A percentile compares a stretch with the other conserved stretches of the same genome.
Evolutionary conservation across 2,797 vertebrate species (phyloP).

Genomic region (Sebastes nivosus): DNA sequence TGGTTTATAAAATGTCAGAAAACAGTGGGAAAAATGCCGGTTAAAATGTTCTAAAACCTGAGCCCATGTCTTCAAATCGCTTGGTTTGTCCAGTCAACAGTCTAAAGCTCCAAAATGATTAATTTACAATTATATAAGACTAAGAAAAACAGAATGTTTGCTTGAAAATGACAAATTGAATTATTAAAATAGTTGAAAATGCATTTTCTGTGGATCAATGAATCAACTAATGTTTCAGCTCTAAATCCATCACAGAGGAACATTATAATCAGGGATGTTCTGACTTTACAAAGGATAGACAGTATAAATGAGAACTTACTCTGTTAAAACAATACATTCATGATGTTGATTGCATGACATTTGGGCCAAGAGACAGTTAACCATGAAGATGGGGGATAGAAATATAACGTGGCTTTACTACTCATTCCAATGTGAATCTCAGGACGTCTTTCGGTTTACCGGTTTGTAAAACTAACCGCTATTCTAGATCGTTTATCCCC

Average conservation of each 20-base stretch:
- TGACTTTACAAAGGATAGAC: background rate
- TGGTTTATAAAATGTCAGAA: background rate
- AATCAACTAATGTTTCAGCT: background rate
- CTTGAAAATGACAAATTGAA: background rate
- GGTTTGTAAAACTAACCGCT: too few relatives aligned
- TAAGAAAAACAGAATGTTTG: background rate
- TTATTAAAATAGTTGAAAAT: background rate
- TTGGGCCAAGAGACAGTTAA: background rate
- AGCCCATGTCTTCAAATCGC: background rate
- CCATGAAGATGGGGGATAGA: background rate
- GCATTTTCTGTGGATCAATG: background rate
- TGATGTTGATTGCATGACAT: background rate
- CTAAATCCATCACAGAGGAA: background rate
- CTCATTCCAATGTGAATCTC: background rate
- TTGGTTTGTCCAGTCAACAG: background rate
- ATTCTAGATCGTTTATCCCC: too few relatives aligned
- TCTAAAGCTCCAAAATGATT: background rate
- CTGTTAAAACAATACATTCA: background rate
- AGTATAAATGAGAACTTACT: background rate
- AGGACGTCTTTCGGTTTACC: too few relatives aligned
- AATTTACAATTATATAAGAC: background rate
- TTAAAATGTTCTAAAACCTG: background rate
- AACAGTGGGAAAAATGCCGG: background rate
- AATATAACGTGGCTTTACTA: background rate
- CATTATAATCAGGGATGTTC: background rate